phyloP scores from a whole-genome alignment of 1,140 invertebrate genomes.

The Tetramorium simillimum region DNA sequence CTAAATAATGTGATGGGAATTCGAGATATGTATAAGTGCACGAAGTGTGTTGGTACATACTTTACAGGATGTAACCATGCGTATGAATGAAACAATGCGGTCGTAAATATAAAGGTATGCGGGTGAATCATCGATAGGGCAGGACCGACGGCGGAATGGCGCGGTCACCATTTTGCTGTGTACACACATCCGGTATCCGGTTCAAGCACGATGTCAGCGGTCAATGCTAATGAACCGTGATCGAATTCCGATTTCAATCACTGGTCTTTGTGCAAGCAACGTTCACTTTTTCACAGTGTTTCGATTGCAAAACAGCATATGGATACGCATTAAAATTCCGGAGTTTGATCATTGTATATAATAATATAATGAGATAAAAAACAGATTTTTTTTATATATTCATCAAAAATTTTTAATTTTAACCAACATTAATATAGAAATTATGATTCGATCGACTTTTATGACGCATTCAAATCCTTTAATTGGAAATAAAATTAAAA shows the following conservation, averaged over 20 bases:
- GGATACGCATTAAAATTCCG: neutral
- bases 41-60: slow-evolving; percentile 5
- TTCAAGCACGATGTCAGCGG: slow-evolving; percentile 66
- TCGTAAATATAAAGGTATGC: slow-evolving; percentile 62
- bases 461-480: neutral
- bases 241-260: slow-evolving; percentile 66
- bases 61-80: slow-evolving; percentile 26
- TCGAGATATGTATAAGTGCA: neutral
- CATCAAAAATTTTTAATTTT: neutral
- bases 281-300: slow-evolving; percentile 35
- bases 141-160: slow-evolving; percentile 39
- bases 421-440: neutral
- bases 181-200: slow-evolving; percentile 76
- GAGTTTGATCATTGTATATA: neutral
- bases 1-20: neutral
- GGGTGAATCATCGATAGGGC: slow-evolving; percentile 53
- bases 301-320: slow-evolving; percentile 38
- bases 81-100: slow-evolving; percentile 62
- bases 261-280: slow-evolving; percentile 16
- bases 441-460: neutral
- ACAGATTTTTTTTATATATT: neutral
- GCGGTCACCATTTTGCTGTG: slow-evolving; percentile 66
- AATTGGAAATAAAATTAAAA: neutral
- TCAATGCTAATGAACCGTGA: slow-evolving; percentile 75
- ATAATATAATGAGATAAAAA: neutral